A percentile compares a stretch with the other conserved stretches of the same genome.
These are phyloP conservation scores for Fistularia tabacaria DNA, from an alignment of 2,797 vertebrate genomes.

Conservation along the genomic window DNA sequence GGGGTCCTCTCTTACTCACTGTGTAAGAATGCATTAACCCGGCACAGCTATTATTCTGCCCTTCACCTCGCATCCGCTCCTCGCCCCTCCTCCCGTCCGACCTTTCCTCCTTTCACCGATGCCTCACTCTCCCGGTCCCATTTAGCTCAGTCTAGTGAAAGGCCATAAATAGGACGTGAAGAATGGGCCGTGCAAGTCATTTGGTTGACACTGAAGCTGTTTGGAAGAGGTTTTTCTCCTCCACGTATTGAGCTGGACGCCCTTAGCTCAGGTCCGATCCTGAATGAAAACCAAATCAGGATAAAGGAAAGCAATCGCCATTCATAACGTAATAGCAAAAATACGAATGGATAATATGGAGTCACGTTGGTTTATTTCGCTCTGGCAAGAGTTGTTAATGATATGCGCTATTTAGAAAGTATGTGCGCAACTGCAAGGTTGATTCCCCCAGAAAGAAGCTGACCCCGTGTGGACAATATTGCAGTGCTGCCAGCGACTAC, in stretches of 20 bases:
- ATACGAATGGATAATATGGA: not conserved
- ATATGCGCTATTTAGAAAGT: too few relatives aligned
- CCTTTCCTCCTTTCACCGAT: constrained; percentile 42
- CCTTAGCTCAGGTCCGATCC: not conserved
- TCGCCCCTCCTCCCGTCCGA: constrained; percentile 25
- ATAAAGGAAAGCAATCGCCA: not conserved
- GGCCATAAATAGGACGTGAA: constrained; percentile 48
- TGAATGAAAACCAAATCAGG: not conserved
- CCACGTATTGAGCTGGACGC: too few relatives aligned
- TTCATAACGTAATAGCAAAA: not conserved
- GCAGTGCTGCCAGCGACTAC: constrained; percentile 87
- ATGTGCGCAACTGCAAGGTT: too few relatives aligned
- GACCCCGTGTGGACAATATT: constrained; percentile 15
- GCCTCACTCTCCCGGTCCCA: constrained; percentile 58
- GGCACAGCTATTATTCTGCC: constrained; percentile 60
- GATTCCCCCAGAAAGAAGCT: not conserved
- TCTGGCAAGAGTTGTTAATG: too few relatives aligned
- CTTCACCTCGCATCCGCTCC: constrained; percentile 44
- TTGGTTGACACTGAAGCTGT: constrained; percentile 32
- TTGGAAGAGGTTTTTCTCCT: constrained; percentile 10
- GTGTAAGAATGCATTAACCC: constrained; percentile 65
- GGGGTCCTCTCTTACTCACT: constrained; percentile 13
- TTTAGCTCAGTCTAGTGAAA: constrained; percentile 26
- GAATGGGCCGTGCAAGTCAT: constrained; percentile 55
- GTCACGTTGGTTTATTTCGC: not conserved